phyloP scores from a whole-genome alignment of 2,888 invertebrate species.

The Parnassius glacialis region DNA sequence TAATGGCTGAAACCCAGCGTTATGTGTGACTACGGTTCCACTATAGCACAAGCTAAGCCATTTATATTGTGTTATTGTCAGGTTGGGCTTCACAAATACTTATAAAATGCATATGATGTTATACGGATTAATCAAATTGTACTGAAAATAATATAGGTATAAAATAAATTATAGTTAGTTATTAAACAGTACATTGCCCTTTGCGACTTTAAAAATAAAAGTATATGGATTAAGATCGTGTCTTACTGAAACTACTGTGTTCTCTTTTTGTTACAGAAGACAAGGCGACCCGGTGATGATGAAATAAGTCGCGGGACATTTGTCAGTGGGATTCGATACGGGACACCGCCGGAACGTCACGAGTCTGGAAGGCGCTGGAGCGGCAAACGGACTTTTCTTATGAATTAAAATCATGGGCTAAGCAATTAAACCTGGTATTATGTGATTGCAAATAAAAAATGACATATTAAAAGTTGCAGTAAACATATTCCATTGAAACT shows the following conservation, averaged over 20 bases:
- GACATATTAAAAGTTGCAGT: too few relatives aligned
- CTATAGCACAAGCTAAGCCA: too few relatives aligned
- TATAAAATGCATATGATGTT: too few relatives aligned
- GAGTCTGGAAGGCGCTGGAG: slow-evolving; percentile 21
- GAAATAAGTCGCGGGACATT: slow-evolving; percentile 35
- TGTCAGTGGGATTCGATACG: slow-evolving; percentile 49
- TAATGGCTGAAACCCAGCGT: too few relatives aligned
- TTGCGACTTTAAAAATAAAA: slow-evolving; percentile 1
- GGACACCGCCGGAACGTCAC: slow-evolving; percentile 31
- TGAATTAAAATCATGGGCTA: slow-evolving; percentile 22
- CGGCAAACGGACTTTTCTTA: slow-evolving; percentile 22
- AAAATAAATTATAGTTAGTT: too few relatives aligned
- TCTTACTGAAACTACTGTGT: slow-evolving; percentile 15
- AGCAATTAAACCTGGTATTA: not conserved
- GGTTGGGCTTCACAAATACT: too few relatives aligned
- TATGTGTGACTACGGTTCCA: too few relatives aligned
- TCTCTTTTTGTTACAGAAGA: slow-evolving; percentile 25
- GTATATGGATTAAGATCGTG: slow-evolving; percentile 23
- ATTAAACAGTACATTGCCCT: slow-evolving; percentile 1
- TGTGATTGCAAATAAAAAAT: too few relatives aligned
- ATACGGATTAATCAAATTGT: too few relatives aligned
- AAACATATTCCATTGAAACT: too few relatives aligned
- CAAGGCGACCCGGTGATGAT: slow-evolving; percentile 28
- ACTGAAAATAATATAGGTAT: too few relatives aligned
- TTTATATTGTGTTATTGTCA: too few relatives aligned